Base-by-base conservation (phyloP, 2,113 vertebrate species). In the Eretmodus cyanostictus region DNA sequence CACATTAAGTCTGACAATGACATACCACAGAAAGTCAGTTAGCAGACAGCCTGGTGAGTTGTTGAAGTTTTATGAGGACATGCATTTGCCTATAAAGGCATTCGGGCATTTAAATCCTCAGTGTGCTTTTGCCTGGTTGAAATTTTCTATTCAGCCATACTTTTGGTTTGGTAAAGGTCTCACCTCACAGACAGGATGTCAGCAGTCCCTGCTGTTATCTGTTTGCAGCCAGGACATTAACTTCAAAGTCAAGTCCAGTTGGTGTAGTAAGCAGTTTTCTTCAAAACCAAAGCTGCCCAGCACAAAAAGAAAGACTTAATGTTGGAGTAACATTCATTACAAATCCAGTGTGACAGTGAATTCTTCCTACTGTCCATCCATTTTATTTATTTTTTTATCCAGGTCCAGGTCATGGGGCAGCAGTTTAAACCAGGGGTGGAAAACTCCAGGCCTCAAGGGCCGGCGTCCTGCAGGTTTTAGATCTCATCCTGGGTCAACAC, bases 1-100 rank as follows among this genome's bases (percentile, higher is more conserved):
- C 54, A 80, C 40, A 49, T 47, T 51, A 79, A 79, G 42, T n/a
- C 51, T 59, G 68, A 85, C 49, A 73, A 13, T 76, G 51, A 85
- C 14, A 61, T 36, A 19, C 14, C n/a, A 14, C 22, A 34, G 61
- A 73, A 45, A 29, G 42, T 47, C 24, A 76, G 40, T 76, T 31
- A 78, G 45, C 6, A 31, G 71, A 49, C 42, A 78, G 71, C 42
- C 42, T 19, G 42, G 42, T 78, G 24, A 31, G 71, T 76, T 29
- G 42, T 78, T 78, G 71, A 49, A 47, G 71, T 49, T 49, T 78
- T 81, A 38, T 24, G 51, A 54, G 51, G 49, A 55, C 51, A 80
- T 2, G 0, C 78, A 40, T 40, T 55, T 55, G 34, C 34, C n/a
- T 54, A 16, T 16, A 38, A 40, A 38, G 34, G 3, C n/a, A 38